Base-by-base conservation (phyloP, 1,140 invertebrate species). In the Oncopodura yosiiana region DNA sequence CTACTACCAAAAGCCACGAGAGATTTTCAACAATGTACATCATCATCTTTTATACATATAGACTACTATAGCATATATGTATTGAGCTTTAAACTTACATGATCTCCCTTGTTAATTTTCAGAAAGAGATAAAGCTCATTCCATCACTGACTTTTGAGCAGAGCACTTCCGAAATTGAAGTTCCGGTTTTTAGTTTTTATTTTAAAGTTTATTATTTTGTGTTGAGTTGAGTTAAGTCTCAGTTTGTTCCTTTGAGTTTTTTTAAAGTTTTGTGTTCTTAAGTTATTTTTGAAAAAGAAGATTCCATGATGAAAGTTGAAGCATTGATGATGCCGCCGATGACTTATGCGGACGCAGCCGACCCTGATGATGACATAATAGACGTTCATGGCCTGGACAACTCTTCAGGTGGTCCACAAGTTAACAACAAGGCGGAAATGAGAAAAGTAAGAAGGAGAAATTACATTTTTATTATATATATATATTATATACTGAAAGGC, bases 341-440 rank as follows among this genome's bases (percentile, higher is more conserved):
- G 43, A 30, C 43, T 12, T 45, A 18, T 21, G 18, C 24, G 5
- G 43, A 45, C 16, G 32, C 43, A 29, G 43, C 29, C 12, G 43
- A 45, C 11, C 26, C 29, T 45, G 14, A 27, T 14, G 43, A 45
- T n/a, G 43, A 19, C 3, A 27, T 32, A 14, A 46, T 30, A 32
- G 44, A 46, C 27, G 12, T 16, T 18, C 44, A 46, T 16, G 16
- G 44, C n/a, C n/a, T n/a, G n/a, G n/a, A n/a, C n/a, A n/a, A n/a
- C n/a, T n/a, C n/a, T n/a, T 32, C 27, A 8, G 44, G 44, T 32
- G 44, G 44, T 21, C 44, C 30, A 32, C 44, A n/a, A n/a, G n/a
- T n/a, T n/a, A n/a, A 46, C 34, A 46, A 46, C 27, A 46, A 46
- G 21, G 44, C 44, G 14, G 44, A 46, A 46, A 46, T 46, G 12